Evolutionary conservation across 2,888 invertebrate species (phyloP).

Genomic region (Lissonota sp.): DNA sequence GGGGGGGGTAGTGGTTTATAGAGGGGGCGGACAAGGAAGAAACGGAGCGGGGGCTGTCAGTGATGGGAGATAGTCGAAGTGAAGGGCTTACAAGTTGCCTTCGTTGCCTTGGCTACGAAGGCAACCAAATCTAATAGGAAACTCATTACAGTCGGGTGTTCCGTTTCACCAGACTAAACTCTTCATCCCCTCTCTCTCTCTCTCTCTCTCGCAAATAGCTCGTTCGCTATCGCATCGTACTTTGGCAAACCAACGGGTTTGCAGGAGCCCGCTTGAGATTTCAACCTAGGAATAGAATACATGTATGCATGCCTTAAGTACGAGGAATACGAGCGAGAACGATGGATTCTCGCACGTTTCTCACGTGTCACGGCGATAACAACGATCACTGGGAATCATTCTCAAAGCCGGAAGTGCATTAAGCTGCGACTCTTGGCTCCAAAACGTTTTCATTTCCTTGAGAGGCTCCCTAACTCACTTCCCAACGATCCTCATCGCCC

Average conservation of each 20-base stretch:
- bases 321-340: constrained; percentile 11
- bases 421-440: constrained; percentile 45
- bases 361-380: constrained; percentile 64
- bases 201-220: constrained; percentile 8
- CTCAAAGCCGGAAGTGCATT: constrained; percentile 57
- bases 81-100: constrained; percentile 71
- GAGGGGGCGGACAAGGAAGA: background rate
- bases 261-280: constrained; percentile 21
- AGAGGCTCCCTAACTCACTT: constrained; percentile 13
- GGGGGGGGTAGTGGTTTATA: too few relatives aligned
- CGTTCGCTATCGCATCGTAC: constrained; percentile 49
- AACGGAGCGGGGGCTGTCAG: constrained; percentile 39
- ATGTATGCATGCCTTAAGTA: background rate
- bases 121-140: constrained; percentile 82
- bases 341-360: constrained; percentile 46
- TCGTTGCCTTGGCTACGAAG: constrained; percentile 76
- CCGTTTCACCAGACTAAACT: constrained; percentile 79
- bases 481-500: constrained; percentile 30
- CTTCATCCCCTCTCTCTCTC: constrained; percentile 67
- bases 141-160: constrained; percentile 81
- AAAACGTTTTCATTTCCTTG: constrained; percentile 45
- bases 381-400: constrained; percentile 47
- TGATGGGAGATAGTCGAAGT: constrained; percentile 44
- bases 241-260: constrained; percentile 48
- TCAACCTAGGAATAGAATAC: constrained; percentile 5